A percentile compares a stretch with the other conserved stretches of the same genome.
phyloP scores from a whole-genome alignment of 2,113 vertebrate genomes.

The Pyxicephalus adspersus region DNA sequence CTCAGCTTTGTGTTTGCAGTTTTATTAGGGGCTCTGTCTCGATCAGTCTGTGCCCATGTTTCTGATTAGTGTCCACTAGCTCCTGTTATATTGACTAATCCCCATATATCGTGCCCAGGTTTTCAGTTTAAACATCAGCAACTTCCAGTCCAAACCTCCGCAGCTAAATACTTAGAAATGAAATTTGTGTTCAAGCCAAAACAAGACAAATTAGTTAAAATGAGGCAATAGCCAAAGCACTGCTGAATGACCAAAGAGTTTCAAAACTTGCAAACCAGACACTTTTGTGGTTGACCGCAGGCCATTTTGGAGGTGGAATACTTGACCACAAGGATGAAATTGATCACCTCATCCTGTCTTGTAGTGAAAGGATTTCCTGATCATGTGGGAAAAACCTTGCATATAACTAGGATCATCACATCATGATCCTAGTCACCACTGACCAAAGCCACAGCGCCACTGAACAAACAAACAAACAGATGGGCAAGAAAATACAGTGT shows the following conservation, averaged over 20 bases:
- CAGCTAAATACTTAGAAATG: not conserved
- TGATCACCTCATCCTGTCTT: constrained; percentile 55
- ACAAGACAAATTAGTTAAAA: constrained; percentile 21
- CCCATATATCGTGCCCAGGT: too few relatives aligned
- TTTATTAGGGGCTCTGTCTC: too few relatives aligned
- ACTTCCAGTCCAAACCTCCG: not conserved
- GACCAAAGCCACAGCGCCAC: constrained; percentile 48
- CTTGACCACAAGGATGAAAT: constrained; percentile 44
- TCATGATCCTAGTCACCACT: constrained; percentile 49
- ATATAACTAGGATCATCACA: constrained; percentile 42
- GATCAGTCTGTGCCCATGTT: too few relatives aligned
- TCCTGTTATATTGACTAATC: too few relatives aligned
- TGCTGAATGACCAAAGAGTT: constrained; percentile 24
- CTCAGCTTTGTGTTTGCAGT: too few relatives aligned
- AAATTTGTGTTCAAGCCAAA: not conserved
- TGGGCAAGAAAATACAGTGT: constrained; percentile 50
- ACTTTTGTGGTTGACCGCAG: constrained; percentile 46
- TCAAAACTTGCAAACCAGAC: constrained; percentile 52
- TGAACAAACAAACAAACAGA: constrained; percentile 56
- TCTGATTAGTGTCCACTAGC: too few relatives aligned
- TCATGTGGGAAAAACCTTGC: constrained; percentile 50
- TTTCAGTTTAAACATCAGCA: not conserved
- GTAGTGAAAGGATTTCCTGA: constrained; percentile 53
- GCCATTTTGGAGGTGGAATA: constrained; percentile 43
- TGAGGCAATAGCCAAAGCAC: constrained; percentile 24